Evolutionary conservation across 1,140 invertebrate species (phyloP).

Genomic region (Pissodes strobi): DNA sequence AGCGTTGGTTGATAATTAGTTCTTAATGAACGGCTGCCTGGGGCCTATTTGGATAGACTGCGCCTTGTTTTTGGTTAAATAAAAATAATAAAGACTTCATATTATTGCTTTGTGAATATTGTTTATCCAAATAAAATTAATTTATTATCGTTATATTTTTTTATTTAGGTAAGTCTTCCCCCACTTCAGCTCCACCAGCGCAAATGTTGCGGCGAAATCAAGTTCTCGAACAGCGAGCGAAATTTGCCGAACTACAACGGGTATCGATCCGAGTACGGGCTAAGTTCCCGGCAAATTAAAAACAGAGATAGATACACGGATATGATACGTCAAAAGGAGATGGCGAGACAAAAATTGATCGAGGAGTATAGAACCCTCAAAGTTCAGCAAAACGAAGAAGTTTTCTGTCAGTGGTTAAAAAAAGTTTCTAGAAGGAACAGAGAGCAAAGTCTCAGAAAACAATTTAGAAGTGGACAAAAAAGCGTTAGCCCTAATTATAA

Average conservation of each 20-base stretch:
- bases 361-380: constrained; percentile 47
- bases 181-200: constrained; percentile 47
- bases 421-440: constrained; percentile 44
- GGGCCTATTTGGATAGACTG: too few relatives aligned
- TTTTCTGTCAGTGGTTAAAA: constrained; percentile 53
- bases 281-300: constrained; percentile 47
- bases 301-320: constrained; percentile 41
- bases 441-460: constrained; percentile 28
- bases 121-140: too few relatives aligned
- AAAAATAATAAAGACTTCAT: too few relatives aligned
- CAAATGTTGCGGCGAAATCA: constrained; percentile 50
- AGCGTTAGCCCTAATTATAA: neutral
- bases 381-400: constrained; percentile 52
- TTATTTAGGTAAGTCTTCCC: constrained; percentile 34
- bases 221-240: constrained; percentile 29
- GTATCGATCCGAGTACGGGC: constrained; percentile 51
- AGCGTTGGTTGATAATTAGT: too few relatives aligned
- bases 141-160: too few relatives aligned
- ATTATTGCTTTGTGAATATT: too few relatives aligned
- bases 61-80: too few relatives aligned
- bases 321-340: constrained; percentile 42
- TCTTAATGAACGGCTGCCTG: too few relatives aligned
- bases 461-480: constrained; percentile 19
- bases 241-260: constrained; percentile 52
- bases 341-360: constrained; percentile 43